Conservation (phyloP, 2,888 invertebrate genomes). For the Dorcus hopei region DNA sequence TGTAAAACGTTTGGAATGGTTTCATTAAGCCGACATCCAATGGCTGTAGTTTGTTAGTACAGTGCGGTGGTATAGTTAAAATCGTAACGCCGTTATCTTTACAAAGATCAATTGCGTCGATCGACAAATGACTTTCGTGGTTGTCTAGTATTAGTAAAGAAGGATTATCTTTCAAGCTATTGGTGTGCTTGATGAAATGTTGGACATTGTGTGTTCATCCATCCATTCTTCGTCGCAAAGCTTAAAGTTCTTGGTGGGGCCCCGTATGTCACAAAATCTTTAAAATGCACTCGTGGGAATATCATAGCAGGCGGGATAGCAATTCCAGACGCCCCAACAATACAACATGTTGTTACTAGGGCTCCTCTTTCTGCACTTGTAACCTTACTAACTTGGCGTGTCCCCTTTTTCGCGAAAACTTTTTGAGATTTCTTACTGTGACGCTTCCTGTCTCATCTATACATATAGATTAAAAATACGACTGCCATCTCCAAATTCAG, state of each 20-base stretch:
- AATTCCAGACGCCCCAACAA: constrained; percentile 35
- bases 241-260: constrained; percentile 40
- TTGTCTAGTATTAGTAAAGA: constrained; percentile 37
- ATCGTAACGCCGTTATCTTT: constrained; percentile 41
- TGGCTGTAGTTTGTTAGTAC: constrained; percentile 44
- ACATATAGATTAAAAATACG: too few relatives aligned
- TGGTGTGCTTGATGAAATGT: constrained; percentile 37
- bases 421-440: constrained; percentile 12
- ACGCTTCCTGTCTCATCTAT: not conserved
- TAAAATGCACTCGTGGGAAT: constrained; percentile 38
- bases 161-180: constrained; percentile 31
- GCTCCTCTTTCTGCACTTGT: constrained; percentile 40
- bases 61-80: constrained; percentile 45
- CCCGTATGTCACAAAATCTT: constrained; percentile 34
- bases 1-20: constrained; percentile 14
- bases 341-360: constrained; percentile 36
- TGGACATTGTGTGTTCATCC: constrained; percentile 41
- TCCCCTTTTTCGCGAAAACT: constrained; percentile 27
- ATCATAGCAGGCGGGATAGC: constrained; percentile 38
- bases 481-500: constrained; percentile 23
- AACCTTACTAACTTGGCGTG: constrained; percentile 33
- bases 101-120: constrained; percentile 29
- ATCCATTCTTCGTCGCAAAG: constrained; percentile 38
- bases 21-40: constrained; percentile 33
- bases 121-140: constrained; percentile 34